A percentile compares a stretch with the other conserved stretches of the same genome.
phyloP scores from a whole-genome alignment of 2,113 vertebrate genomes.

The Hiodon tergisus region DNA sequence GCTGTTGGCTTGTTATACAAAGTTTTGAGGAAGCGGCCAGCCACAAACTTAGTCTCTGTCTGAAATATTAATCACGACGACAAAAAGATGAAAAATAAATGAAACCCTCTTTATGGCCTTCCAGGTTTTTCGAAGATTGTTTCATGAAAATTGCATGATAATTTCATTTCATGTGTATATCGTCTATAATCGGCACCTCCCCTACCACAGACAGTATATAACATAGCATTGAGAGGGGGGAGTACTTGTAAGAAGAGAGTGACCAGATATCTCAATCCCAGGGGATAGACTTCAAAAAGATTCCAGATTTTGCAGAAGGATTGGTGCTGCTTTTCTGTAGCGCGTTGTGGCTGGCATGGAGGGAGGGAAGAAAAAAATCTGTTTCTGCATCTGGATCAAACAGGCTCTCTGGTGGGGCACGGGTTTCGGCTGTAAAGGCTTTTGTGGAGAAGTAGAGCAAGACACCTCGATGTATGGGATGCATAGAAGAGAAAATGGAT shows the following conservation, averaged over 20 bases:
- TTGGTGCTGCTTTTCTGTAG: neutral
- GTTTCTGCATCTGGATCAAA: neutral
- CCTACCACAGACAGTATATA: slow-evolving; percentile 21
- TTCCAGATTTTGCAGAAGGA: neutral
- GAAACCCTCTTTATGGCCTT: slow-evolving; percentile 63
- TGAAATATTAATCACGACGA: slow-evolving; percentile 71
- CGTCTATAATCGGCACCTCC: slow-evolving; percentile 50
- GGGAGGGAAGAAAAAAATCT: neutral
- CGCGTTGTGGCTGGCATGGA: neutral
- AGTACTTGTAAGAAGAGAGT: slow-evolving; percentile 23
- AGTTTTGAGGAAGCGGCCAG: slow-evolving; percentile 62
- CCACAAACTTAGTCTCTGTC: slow-evolving; percentile 27
- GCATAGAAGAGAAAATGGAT: neutral
- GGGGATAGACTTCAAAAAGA: slow-evolving; percentile 15
- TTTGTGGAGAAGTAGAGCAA: slow-evolving; percentile 16
- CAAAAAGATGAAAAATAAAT: slow-evolving; percentile 76
- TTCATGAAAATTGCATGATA: slow-evolving; percentile 68
- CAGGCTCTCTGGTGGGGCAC: slow-evolving; percentile 12
- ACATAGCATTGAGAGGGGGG: slow-evolving; percentile 17
- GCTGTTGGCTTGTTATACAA: slow-evolving; percentile 66
- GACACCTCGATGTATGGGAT: neutral
- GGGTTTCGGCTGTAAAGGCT: neutral
- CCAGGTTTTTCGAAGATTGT: slow-evolving; percentile 67
- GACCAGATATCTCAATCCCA: slow-evolving; percentile 25
- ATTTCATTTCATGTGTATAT: slow-evolving; percentile 56